Evolutionary conservation across 2,888 invertebrate genomes (phyloP).

Genomic region (Drosophila infuscata): DNA sequence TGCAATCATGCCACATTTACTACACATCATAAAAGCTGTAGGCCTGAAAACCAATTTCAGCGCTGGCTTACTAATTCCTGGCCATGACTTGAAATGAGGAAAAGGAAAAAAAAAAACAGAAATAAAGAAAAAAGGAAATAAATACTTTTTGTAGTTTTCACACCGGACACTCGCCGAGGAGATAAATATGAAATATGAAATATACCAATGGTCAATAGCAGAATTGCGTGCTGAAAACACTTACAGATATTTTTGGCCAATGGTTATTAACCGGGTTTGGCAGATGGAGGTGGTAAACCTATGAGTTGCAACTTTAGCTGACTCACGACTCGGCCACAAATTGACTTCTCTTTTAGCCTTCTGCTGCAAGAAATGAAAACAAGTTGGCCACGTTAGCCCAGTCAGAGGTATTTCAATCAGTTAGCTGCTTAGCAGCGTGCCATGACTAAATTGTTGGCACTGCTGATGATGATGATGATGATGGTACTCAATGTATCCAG

Average conservation of each 20-base stretch:
- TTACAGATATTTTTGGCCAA: constrained; percentile 46
- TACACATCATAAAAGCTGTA: constrained; percentile 12
- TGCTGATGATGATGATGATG: constrained; percentile 7
- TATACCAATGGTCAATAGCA: constrained; percentile 53
- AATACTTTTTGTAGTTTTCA: constrained; percentile 52
- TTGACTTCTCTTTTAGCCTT: constrained; percentile 53
- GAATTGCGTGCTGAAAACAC: constrained; percentile 68
- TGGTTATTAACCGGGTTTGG: constrained; percentile 51
- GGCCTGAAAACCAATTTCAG: constrained; percentile 35
- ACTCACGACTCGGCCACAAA: constrained; percentile 75
- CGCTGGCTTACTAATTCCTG: constrained; percentile 21
- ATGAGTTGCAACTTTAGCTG: constrained; percentile 62
- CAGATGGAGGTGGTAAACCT: constrained; percentile 20
- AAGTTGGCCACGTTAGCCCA: constrained; percentile 44
- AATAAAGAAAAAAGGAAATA: background rate
- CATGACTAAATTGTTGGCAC: constrained; percentile 57
- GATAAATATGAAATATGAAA: constrained; percentile 53
- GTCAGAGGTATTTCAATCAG: constrained; percentile 71
- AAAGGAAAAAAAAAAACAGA: background rate
- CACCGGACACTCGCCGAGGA: constrained; percentile 46
- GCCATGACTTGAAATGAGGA: constrained; percentile 1
- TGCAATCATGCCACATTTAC: constrained; percentile 13
- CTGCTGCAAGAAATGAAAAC: constrained; percentile 47
- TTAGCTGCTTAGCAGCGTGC: constrained; percentile 61
- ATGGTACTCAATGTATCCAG: constrained; percentile 7